These are phyloP conservation scores for Desmodus rotundus DNA, from an alignment of 2,113 vertebrate species.

Conservation along the genomic window DNA sequence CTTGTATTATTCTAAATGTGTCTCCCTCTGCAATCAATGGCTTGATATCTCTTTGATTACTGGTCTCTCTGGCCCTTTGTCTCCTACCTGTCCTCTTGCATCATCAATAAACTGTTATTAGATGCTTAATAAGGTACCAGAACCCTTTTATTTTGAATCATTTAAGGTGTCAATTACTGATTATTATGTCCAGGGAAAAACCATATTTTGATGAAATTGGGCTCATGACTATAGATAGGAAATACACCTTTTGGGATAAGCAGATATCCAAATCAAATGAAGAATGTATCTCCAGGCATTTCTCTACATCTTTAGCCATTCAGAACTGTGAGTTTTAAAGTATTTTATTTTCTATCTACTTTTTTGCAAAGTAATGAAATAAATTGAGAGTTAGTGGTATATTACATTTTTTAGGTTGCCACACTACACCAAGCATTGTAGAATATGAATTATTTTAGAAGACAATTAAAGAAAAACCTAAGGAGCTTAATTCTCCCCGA, in stretches of 20 bases:
- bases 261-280: background rate
- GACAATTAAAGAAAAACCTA: background rate
- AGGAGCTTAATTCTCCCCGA: background rate
- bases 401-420: background rate
- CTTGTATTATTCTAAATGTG: background rate
- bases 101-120: background rate
- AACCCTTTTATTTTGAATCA: background rate
- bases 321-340: background rate
- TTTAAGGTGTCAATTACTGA: background rate
- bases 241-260: background rate
- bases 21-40: background rate
- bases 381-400: slow-evolving; percentile 9
- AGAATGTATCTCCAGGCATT: background rate
- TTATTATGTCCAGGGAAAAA: background rate
- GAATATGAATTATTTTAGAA: slow-evolving; percentile 7
- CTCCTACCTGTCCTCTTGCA: background rate
- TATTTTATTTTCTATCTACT: slow-evolving; percentile 15
- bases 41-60: background rate
- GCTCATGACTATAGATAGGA: background rate
- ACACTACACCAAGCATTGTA: background rate
- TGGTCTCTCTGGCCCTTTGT: background rate
- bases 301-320: background rate
- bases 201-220: slow-evolving; percentile 16
- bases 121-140: background rate
- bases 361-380: slow-evolving; percentile 6